These are phyloP conservation scores for Quiscalus mexicanus DNA, from an alignment of 2,113 vertebrate species.

Conservation along the genomic window DNA sequence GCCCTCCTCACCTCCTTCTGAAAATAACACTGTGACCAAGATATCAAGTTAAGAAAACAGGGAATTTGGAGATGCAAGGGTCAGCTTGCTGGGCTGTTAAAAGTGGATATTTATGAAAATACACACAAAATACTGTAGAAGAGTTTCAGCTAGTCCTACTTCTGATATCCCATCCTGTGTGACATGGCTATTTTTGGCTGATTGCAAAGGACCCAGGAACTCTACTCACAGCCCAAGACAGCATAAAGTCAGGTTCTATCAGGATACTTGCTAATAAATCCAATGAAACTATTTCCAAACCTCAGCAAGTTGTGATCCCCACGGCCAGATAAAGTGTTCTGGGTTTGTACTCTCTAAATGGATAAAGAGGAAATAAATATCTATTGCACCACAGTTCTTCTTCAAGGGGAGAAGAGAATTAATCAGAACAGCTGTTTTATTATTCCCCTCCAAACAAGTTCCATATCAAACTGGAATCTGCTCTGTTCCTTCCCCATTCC, in stretches of 20 bases:
- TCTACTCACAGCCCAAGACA: neutral
- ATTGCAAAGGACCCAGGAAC: neutral
- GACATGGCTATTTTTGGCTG: neutral
- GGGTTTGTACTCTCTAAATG: neutral
- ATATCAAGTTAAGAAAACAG: neutral
- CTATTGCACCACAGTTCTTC: neutral
- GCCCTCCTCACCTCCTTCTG: neutral
- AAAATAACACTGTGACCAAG: neutral
- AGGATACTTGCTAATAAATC: neutral
- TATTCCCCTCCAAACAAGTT: neutral
- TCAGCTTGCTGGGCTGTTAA: neutral
- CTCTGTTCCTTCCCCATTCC: neutral
- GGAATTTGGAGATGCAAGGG: neutral
- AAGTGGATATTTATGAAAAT: neutral
- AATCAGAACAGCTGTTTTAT: neutral
- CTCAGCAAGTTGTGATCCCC: accelerated
- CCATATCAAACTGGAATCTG: neutral
- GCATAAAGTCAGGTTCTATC: neutral
- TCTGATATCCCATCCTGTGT: neutral
- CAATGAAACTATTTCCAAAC: neutral
- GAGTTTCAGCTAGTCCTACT: neutral
- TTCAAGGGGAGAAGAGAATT: neutral
- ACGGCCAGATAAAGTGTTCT: neutral
- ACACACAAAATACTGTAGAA: neutral
- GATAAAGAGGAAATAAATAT: neutral